Evolutionary conservation across 1,140 invertebrate species (phyloP), one percentile per base, ranked within the genome.

Genomic region (Calephelis nemesis): DNA sequence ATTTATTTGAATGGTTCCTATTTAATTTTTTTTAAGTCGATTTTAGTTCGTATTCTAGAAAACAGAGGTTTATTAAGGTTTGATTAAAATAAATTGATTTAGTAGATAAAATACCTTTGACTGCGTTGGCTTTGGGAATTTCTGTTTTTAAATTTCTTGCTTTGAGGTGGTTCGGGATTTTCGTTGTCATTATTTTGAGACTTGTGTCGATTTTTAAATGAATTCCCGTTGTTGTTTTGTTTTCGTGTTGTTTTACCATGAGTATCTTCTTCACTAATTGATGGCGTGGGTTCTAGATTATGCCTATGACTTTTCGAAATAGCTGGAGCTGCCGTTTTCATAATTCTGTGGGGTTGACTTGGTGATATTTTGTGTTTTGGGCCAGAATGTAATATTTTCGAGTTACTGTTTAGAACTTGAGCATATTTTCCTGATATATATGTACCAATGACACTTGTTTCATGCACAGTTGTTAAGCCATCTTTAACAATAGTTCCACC

Each of bases 371-470:
- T 95, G 0, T 77, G 84, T 81, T 92, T 92, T 67, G 84, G 83
- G 7, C 85, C 87, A 69, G 76, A 65, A 80, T 90, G 83, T 69
- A 94, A 83, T 69, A 93, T 92, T 80, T 92, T 93, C 0, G 95
- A 96, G 1, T 95, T 96, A 76, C 95, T 96, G 74, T 96, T 95
- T 7, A 96, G 87, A 5, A 98, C 95, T 85, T 96, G 95, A 8
- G 96, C 96, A 78, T 98, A 98, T 87, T 97, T 97, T 64, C 96
- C 96, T 65, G 96, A 96, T 75, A 97, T 96, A 77, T 96, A 96
- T 7, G 97, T 97, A 5, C 97, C 97, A 76, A 97, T 96, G 11
- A 97, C 96, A 79, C 95, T 97, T 0, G 96, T 97, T 90, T 97
- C 96, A 77, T 97, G 96, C 8, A 97, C 95, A 1, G 96, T 97